These are phyloP conservation scores for Lemur catta DNA, from an alignment of 2,797 vertebrate genomes.

Conservation along the genomic window DNA sequence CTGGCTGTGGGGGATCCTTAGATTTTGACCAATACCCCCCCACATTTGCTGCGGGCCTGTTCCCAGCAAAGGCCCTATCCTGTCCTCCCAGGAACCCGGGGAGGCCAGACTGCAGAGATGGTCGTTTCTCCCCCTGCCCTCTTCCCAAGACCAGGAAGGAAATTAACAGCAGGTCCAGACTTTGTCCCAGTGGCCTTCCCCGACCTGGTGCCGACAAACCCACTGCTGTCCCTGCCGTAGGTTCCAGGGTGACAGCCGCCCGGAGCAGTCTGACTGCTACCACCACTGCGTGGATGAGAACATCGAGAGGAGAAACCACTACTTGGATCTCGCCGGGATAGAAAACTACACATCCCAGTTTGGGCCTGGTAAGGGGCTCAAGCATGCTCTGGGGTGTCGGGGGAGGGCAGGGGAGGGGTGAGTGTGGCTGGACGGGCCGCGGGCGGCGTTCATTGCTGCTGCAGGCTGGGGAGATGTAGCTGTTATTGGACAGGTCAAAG, in stretches of 20 bases:
- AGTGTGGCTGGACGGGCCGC: rapidly evolving
- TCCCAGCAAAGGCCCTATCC: background rate
- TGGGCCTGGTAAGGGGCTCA: slow-evolving; percentile 89
- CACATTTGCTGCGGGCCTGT: background rate
- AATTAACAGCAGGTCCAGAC: background rate
- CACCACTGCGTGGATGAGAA: slow-evolving; percentile 98
- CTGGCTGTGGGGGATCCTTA: background rate
- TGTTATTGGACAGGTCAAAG: background rate
- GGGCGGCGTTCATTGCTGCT: no score
- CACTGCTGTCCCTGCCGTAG: background rate
- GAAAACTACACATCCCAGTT: slow-evolving; percentile 99
- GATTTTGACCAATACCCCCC: background rate
- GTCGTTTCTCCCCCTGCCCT: rapidly evolving
- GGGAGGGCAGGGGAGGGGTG: rapidly evolving
- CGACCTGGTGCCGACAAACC: background rate
- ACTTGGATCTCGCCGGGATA: slow-evolving; percentile 98
- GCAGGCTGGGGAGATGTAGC: background rate
- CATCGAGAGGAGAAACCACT: slow-evolving; percentile 99
- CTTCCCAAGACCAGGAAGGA: background rate
- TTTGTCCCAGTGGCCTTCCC: background rate
- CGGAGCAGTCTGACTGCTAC: slow-evolving; percentile 91
- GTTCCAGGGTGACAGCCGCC: slow-evolving; percentile 86
- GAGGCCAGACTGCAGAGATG: background rate
- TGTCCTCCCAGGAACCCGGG: background rate
- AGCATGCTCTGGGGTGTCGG: rapidly evolving